Evolutionary conservation across 2,888 invertebrate genomes (phyloP), one percentile per base, ranked within the genome.

Genomic region (Eupithecia pulchellata): DNA sequence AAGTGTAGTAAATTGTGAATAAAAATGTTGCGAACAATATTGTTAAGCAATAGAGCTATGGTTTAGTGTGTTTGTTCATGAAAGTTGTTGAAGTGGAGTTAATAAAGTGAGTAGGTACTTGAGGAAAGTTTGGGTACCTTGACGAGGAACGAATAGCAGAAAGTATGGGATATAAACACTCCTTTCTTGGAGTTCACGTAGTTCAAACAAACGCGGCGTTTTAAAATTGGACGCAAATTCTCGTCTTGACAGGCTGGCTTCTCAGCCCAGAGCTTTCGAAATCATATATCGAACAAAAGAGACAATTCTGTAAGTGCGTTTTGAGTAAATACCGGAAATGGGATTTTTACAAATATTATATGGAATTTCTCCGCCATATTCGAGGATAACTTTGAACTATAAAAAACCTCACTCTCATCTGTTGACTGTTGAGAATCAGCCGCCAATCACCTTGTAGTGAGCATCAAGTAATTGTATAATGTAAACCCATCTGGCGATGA

Each of bases 1-100:
- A 86, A 81, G 68, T 71, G 73, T 74, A 72, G 61, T 78, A 58
- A 55, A 72, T 72, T 73, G 73, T 73, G 60, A 75, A 73, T 71
- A 74, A 77, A 75, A 76, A 72, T 76, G 69, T 63, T 69, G 25
- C 71, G 67, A 64, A 74, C 71, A 71, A 64, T 74, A 76, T 73
- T 73, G 73, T 69, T 66, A 68, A 73, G 69, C 66, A 60, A 64
- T 73, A 61, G 52, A 61, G 64, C 58, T 66, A 60, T 64, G 39
- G 52, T 36, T 69, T 69, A 66, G 65, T 58, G 60, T 14, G 63
- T 69, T 66, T 67, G 64, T 60, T 69, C 47, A 69, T 69, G 42
- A 69, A 66, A 66, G 61, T 58, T 66, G 58, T 34, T 68, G 68
- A 55, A 68, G 39, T 65, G 52, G 58, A 66, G 68, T 69, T 11